Percentiles rank a stretch among this genome's conserved stretches.
phyloP scores from a whole-genome alignment of 1,140 invertebrate genomes.

The Habropoda laboriosa region DNA sequence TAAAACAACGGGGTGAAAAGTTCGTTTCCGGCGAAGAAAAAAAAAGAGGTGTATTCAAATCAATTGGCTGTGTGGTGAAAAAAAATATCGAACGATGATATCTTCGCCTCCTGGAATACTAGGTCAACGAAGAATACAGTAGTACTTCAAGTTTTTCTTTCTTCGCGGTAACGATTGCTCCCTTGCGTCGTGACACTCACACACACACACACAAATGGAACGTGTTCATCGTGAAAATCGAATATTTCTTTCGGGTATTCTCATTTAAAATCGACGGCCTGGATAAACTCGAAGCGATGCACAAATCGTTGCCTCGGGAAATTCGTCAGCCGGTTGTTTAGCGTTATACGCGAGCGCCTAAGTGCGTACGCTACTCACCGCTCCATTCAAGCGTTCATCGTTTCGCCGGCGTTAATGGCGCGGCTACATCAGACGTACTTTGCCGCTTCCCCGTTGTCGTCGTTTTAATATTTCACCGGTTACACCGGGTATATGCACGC shows the following conservation, averaged over 20 bases:
- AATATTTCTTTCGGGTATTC: background rate
- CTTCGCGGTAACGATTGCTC: background rate
- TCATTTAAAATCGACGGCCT: background rate
- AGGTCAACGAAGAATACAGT: background rate
- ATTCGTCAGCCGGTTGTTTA: constrained; percentile 1
- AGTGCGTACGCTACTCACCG: background rate
- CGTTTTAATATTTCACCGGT: constrained; percentile 55
- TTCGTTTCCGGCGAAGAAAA: background rate
- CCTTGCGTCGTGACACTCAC: background rate
- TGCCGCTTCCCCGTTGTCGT: constrained; percentile 6
- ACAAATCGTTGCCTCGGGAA: too few relatives aligned
- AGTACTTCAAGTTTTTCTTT: background rate
- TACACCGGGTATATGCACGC: background rate
- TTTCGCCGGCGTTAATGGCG: constrained; percentile 8
- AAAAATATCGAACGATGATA: constrained; percentile 5
- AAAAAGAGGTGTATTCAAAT: background rate
- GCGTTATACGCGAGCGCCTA: background rate
- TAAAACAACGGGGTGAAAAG: constrained; percentile 25
- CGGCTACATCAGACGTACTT: constrained; percentile 40
- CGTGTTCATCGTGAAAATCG: background rate
- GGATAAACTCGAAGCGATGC: background rate
- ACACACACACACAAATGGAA: too few relatives aligned
- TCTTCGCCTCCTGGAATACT: background rate
- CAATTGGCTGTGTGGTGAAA: constrained; percentile 1
- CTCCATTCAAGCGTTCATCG: background rate